phyloP scores from a whole-genome alignment of 2,888 invertebrate genomes.

The Xestia rhomboidea region DNA sequence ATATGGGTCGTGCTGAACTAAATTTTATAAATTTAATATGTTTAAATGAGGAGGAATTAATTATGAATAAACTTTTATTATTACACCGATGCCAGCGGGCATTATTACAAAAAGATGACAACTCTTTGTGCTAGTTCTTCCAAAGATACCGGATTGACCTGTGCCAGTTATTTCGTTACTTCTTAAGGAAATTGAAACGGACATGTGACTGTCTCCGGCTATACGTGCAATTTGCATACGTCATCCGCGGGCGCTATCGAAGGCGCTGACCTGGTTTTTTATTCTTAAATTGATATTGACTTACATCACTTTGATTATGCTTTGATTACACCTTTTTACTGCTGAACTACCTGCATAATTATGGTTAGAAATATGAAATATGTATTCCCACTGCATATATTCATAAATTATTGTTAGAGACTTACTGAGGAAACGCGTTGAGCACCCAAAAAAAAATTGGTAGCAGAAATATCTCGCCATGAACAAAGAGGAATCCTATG shows the following conservation, averaged over 20 bases:
- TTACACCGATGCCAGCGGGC: not conserved
- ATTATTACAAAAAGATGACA: slow-evolving; percentile 1
- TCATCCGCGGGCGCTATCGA: slow-evolving; percentile 40
- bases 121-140: slow-evolving; percentile 7
- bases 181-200: slow-evolving; percentile 44
- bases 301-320: slow-evolving; percentile 47
- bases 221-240: slow-evolving; percentile 4
- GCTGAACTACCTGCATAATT: not conserved
- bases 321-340: slow-evolving; percentile 17
- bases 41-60: not conserved
- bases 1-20: not conserved
- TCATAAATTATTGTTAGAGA: not conserved
- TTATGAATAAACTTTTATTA: not conserved
- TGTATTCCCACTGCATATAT: not conserved
- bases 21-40: too few species aligned
- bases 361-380: slow-evolving; percentile 9
- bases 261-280: slow-evolving; percentile 54
- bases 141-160: slow-evolving; percentile 19
- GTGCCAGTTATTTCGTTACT: slow-evolving; percentile 22
- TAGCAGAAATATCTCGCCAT: not conserved
- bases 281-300: slow-evolving; percentile 22
- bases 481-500: not conserved
- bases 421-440: slow-evolving; percentile 4
- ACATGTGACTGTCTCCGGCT: slow-evolving; percentile 35
- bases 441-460: not conserved